Conservation (phyloP, 1,140 invertebrate species). For the Hyles vespertilio region DNA sequence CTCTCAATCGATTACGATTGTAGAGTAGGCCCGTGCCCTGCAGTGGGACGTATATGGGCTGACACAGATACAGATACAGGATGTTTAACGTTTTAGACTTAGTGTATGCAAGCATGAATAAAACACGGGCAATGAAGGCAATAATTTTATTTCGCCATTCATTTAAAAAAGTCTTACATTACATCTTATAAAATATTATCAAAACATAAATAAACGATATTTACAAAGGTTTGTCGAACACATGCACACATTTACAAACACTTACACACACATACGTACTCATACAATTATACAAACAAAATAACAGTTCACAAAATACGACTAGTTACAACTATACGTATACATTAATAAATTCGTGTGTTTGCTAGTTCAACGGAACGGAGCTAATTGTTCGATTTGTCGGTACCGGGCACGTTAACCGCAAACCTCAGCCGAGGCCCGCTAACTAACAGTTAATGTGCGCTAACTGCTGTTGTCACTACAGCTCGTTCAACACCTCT, state of each 20-base stretch:
- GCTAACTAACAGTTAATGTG: no score
- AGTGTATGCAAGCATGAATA: no score
- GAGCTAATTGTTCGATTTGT: background rate
- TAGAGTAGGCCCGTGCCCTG: no score
- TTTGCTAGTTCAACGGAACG: slow-evolving; percentile 4
- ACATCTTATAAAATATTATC: slow-evolving; percentile 26
- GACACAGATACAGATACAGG: no score
- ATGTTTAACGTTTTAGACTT: no score
- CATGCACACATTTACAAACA: slow-evolving; percentile 15
- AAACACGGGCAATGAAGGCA: slow-evolving; percentile 10
- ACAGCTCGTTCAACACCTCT: no score
- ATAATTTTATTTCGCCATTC: slow-evolving; percentile 27
- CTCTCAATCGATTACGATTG: no score
- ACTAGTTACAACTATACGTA: slow-evolving; percentile 21
- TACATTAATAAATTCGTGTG: slow-evolving; percentile 48
- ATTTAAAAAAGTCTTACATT: slow-evolving; percentile 24
- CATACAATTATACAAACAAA: slow-evolving; percentile 16
- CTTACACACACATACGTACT: slow-evolving; percentile 16
- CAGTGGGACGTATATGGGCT: no score
- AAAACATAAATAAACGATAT: slow-evolving; percentile 26
- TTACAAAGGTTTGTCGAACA: slow-evolving; percentile 11
- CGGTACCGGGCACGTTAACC: no score
- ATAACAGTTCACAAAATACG: slow-evolving; percentile 3
- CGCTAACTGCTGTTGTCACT: no score
- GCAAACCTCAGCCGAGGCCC: no score